Conservation (phyloP, 2,797 vertebrate genomes). For the Pangasius djambal region DNA sequence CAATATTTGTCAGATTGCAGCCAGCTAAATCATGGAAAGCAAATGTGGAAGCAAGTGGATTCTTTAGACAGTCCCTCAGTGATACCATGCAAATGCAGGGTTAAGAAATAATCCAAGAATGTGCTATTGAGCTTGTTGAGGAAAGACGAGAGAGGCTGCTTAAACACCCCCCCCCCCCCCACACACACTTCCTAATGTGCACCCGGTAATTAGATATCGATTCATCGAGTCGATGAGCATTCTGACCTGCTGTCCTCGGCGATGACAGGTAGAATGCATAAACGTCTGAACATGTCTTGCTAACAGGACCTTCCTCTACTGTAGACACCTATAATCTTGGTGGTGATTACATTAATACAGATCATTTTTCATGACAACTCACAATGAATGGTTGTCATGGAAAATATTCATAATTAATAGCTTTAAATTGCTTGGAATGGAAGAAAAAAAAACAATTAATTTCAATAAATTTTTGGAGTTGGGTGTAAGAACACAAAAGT, state of each 20-base stretch:
- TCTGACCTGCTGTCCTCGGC: slow-evolving; percentile 67
- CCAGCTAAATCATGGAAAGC: slow-evolving; percentile 34
- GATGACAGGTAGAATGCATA: slow-evolving; percentile 64
- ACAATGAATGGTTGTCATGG: slow-evolving; percentile 33
- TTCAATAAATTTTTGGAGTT: neutral
- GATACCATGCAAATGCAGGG: slow-evolving; percentile 72
- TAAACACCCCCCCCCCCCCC: neutral
- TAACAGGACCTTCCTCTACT: slow-evolving; percentile 65
- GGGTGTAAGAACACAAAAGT: neutral
- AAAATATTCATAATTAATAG: slow-evolving; percentile 44
- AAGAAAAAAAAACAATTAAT: neutral
- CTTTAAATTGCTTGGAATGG: slow-evolving; percentile 29
- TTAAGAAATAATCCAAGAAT: slow-evolving; percentile 74
- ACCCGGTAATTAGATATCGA: slow-evolving; percentile 88
- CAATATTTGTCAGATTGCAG: slow-evolving; percentile 56
- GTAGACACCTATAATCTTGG: slow-evolving; percentile 58
- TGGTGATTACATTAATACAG: slow-evolving; percentile 59
- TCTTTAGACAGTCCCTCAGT: slow-evolving; percentile 41
- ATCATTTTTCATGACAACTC: slow-evolving; percentile 38
- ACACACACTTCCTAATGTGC: slow-evolving; percentile 67
- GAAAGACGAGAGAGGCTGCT: slow-evolving; percentile 61
- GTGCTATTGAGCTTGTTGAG: slow-evolving; percentile 72
- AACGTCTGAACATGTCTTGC: slow-evolving; percentile 74
- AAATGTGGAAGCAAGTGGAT: slow-evolving; percentile 11
- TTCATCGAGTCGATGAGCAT: slow-evolving; percentile 77